A percentile compares a stretch with the other conserved stretches of the same genome.
Evolutionary conservation across 2,797 vertebrate genomes (phyloP).

Genomic region (Megaceryle alcyon): DNA sequence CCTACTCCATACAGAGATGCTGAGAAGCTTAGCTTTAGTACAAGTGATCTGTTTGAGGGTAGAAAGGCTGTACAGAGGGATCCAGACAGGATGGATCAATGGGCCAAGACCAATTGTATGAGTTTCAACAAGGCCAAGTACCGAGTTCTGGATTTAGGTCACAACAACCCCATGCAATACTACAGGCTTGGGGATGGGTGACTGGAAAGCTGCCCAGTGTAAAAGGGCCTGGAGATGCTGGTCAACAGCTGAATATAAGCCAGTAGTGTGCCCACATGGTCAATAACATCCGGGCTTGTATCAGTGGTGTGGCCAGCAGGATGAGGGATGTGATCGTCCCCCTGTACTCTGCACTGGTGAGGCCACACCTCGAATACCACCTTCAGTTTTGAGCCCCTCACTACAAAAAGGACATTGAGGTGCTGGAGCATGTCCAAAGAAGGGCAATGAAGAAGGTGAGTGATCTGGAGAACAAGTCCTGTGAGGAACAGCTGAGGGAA

Average conservation of each 20-base stretch:
- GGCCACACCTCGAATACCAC: fast-evolving
- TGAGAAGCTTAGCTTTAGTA: background rate
- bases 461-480: background rate
- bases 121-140: background rate
- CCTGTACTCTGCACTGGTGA: fast-evolving
- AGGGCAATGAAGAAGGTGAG: fast-evolving
- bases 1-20: background rate
- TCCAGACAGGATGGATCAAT: background rate
- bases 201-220: background rate
- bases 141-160: background rate
- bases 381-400: background rate
- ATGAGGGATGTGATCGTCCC: fast-evolving
- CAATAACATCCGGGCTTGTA: background rate
- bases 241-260: background rate
- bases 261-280: background rate
- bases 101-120: fast-evolving
- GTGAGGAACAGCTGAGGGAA: fast-evolving
- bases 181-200: background rate
- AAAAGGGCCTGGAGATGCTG: background rate
- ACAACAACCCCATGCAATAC: fast-evolving
- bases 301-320: background rate
- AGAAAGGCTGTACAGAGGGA: background rate
- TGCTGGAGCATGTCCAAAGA: fast-evolving
- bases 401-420: background rate
- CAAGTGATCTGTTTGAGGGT: background rate